A percentile compares a stretch with the other conserved stretches of the same genome.
Evolutionary conservation across 2,888 invertebrate genomes (phyloP).

Genomic region (Netelia fuscicornis): DNA sequence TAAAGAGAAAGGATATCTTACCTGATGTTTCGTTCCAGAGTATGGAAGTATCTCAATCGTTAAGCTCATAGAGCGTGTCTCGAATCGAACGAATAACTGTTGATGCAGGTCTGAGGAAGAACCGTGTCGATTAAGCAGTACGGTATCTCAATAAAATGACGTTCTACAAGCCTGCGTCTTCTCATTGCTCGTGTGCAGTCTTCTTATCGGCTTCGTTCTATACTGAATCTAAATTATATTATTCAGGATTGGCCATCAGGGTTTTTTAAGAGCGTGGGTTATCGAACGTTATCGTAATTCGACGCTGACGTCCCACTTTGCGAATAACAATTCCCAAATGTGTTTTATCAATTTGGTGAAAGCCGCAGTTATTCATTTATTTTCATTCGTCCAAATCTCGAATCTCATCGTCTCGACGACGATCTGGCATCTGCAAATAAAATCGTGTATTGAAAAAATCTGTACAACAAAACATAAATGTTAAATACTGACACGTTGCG

Average conservation of each 20-base stretch:
- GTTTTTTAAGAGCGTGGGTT: constrained; percentile 20
- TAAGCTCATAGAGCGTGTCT: neutral
- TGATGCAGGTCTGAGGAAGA: constrained; percentile 48
- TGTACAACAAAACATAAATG: neutral
- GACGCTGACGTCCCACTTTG: neutral
- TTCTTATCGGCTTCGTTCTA: constrained; percentile 50
- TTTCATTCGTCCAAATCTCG: neutral
- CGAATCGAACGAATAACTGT: constrained; percentile 57
- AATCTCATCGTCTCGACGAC: neutral
- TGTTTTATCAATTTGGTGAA: neutral
- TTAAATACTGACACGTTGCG: no score
- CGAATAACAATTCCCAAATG: neutral
- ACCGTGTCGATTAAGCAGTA: constrained; percentile 54
- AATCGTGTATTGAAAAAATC: neutral
- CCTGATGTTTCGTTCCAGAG: constrained; percentile 17
- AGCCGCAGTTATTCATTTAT: neutral
- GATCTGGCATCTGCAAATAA: neutral
- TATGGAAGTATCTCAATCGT: neutral
- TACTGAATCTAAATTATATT: neutral
- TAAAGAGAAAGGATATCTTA: neutral
- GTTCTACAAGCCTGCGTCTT: constrained; percentile 39
- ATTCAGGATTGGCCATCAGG: neutral
- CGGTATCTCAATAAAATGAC: constrained; percentile 60
- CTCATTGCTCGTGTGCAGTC: constrained; percentile 11
- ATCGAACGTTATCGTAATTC: constrained; percentile 33